phyloP scores from a whole-genome alignment of 37 sponge, comb jelly and placozoan species.

The Geodia barretti region DNA sequence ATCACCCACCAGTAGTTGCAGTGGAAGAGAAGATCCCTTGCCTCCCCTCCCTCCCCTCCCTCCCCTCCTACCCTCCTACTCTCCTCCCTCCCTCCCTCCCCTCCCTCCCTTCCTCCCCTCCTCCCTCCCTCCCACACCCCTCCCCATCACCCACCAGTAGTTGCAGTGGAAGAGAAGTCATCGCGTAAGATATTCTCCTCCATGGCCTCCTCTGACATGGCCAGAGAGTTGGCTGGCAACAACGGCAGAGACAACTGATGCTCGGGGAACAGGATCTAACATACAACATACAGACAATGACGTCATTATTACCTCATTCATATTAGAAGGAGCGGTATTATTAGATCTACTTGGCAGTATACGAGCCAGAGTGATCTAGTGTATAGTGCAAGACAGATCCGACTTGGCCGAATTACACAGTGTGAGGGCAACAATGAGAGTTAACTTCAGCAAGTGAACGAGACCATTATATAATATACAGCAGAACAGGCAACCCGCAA shows the following conservation, averaged over 20 bases:
- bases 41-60: not conserved
- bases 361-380: too few relatives aligned
- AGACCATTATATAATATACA: too few relatives aligned
- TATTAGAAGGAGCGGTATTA: too few relatives aligned
- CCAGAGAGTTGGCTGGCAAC: not conserved
- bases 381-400: too few relatives aligned
- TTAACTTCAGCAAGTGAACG: too few relatives aligned
- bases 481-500: too few relatives aligned
- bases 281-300: not conserved
- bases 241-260: not conserved
- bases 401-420: too few relatives aligned
- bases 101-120: constrained; percentile 1
- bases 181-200: not conserved
- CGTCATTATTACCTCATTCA: too few relatives aligned
- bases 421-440: too few relatives aligned
- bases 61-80: not conserved
- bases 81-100: constrained; percentile 10
- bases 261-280: not conserved
- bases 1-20: not conserved
- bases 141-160: not conserved
- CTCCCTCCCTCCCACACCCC: constrained; percentile 13
- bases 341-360: too few relatives aligned
- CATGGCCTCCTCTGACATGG: not conserved
- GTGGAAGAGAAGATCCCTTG: not conserved
- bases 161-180: not conserved